phyloP scores from a whole-genome alignment of 2,888 invertebrate genomes.

The Dascillus cervinus region DNA sequence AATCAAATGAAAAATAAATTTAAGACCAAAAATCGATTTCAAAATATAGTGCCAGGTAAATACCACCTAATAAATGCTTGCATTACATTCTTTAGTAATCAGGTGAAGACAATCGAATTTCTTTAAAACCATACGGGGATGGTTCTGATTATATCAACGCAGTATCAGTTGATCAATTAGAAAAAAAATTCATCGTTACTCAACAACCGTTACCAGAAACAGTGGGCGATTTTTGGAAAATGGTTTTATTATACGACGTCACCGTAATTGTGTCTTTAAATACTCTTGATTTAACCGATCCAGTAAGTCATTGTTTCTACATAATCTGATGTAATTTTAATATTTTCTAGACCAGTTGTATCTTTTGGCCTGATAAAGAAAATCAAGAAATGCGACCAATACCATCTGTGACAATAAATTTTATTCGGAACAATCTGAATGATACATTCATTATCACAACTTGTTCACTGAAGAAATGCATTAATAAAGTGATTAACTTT shows the following conservation, averaged over 20 bases:
- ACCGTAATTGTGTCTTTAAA: slow-evolving; percentile 33
- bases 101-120: slow-evolving; percentile 27
- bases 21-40: slow-evolving; percentile 35
- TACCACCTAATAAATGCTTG: not conserved
- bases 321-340: slow-evolving; percentile 1
- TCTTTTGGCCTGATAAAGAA: slow-evolving; percentile 23
- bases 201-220: slow-evolving; percentile 36
- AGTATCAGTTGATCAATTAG: slow-evolving; percentile 29
- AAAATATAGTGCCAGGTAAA: slow-evolving; percentile 34
- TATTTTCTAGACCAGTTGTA: slow-evolving; percentile 26
- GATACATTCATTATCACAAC: slow-evolving; percentile 9
- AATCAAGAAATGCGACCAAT: slow-evolving; percentile 23
- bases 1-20: slow-evolving; percentile 22
- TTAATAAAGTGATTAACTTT: slow-evolving; percentile 5
- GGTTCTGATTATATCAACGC: slow-evolving; percentile 43
- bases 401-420: slow-evolving; percentile 24
- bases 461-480: slow-evolving; percentile 11
- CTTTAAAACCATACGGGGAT: slow-evolving; percentile 35
- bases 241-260: slow-evolving; percentile 33
- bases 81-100: not conserved
- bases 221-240: slow-evolving; percentile 37
- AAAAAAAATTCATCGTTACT: slow-evolving; percentile 33
- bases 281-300: slow-evolving; percentile 25
- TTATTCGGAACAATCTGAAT: slow-evolving; percentile 12
- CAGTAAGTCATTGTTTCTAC: not conserved